phyloP scores from a whole-genome alignment of 2,888 invertebrate genomes.

The Drosophila multiciliata region DNA sequence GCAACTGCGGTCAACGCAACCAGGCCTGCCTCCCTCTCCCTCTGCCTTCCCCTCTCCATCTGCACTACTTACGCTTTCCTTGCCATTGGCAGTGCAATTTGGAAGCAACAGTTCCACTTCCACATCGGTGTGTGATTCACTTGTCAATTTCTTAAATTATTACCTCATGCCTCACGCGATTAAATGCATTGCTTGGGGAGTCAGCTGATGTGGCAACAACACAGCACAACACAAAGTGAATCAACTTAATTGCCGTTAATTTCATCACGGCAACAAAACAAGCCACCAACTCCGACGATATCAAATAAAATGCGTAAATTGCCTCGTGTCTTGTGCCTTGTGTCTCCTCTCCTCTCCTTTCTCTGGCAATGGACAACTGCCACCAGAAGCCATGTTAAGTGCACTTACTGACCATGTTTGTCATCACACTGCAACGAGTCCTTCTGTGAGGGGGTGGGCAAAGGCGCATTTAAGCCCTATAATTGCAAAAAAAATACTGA shows the following conservation, averaged over 20 bases:
- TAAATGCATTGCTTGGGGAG: conserved; percentile 43
- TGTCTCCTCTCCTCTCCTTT: conserved; percentile 1
- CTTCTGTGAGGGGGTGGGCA: background rate
- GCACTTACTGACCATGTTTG: conserved; percentile 35
- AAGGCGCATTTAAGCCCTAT: background rate
- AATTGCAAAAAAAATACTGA: background rate
- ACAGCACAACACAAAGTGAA: conserved; percentile 52
- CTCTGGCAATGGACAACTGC: conserved; percentile 35
- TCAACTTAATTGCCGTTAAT: conserved; percentile 79
- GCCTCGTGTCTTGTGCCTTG: conserved; percentile 34
- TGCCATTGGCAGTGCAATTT: conserved; percentile 4
- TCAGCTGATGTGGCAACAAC: conserved; percentile 5
- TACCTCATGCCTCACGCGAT: conserved; percentile 58
- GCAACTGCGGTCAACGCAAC: conserved; percentile 4
- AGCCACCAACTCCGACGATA: conserved; percentile 46
- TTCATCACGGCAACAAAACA: conserved; percentile 62
- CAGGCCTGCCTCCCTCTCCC: background rate
- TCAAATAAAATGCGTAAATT: conserved; percentile 78
- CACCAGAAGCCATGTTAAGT: conserved; percentile 46
- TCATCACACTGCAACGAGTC: conserved; percentile 6
- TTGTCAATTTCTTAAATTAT: conserved; percentile 78
- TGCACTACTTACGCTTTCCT: background rate
- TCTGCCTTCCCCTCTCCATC: background rate
- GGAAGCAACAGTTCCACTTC: conserved; percentile 26
- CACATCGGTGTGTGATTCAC: conserved; percentile 63